These are phyloP conservation scores for Aphelocoma californica DNA, from an alignment of 2,797 vertebrate genomes.

Conservation along the genomic window DNA sequence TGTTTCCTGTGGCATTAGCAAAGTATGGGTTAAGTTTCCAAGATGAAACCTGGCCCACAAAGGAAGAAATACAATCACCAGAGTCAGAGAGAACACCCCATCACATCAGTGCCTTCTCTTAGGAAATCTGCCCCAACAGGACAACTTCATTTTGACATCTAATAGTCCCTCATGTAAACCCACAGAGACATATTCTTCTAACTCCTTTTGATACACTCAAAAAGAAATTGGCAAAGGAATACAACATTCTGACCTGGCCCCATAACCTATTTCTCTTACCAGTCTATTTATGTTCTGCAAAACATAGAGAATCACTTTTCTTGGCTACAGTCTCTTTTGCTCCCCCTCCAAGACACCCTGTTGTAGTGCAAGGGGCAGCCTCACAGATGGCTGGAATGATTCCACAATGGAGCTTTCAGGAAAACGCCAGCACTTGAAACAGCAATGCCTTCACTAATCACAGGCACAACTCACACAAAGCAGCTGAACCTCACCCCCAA, in stretches of 20 bases:
- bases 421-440: background rate
- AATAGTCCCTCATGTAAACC: background rate
- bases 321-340: background rate
- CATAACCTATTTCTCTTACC: background rate
- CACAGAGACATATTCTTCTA: background rate
- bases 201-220: background rate
- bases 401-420: background rate
- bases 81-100: background rate
- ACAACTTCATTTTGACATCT: background rate
- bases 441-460: background rate
- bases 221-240: background rate
- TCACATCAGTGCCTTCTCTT: background rate
- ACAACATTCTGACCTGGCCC: background rate
- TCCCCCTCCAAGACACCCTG: background rate
- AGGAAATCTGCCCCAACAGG: background rate
- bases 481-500: background rate
- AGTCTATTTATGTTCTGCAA: background rate
- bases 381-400: background rate
- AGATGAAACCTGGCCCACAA: background rate
- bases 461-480: background rate
- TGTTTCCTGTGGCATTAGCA: background rate
- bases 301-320: background rate
- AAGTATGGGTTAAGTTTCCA: background rate
- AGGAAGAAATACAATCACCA: background rate
- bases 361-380: background rate